These are phyloP conservation scores for Drosophila vallismaia DNA, from an alignment of 2,888 invertebrate genomes.

Conservation along the genomic window DNA sequence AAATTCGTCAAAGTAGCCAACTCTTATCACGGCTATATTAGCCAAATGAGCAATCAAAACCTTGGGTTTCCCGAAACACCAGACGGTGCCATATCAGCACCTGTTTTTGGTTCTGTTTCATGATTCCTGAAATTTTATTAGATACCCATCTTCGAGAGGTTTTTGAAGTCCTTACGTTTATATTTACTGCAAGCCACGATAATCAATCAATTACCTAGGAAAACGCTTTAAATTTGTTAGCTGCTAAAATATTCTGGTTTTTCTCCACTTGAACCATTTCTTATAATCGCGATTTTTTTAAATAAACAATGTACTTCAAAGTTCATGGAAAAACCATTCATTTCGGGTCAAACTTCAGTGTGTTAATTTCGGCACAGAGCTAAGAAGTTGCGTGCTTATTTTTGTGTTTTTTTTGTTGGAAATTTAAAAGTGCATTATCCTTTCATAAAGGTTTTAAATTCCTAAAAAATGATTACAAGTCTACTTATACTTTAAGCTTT, in stretches of 20 bases:
- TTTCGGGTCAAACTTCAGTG: not conserved
- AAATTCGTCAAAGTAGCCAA: not conserved
- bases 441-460: too few species aligned
- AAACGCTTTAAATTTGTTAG: conserved; percentile 10
- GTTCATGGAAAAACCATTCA: conserved; percentile 14
- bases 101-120: not conserved
- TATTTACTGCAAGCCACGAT: not conserved
- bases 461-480: too few species aligned
- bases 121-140: conserved; percentile 11
- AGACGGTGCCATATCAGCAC: conserved; percentile 14
- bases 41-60: conserved; percentile 27
- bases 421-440: not conserved
- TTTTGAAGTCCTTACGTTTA: not conserved
- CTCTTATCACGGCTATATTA: conserved; percentile 9
- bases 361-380: not conserved
- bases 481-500: too few species aligned
- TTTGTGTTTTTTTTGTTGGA: not conserved
- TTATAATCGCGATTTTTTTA: conserved; percentile 2
- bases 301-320: conserved; percentile 7
- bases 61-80: conserved; percentile 15
- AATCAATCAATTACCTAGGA: conserved; percentile 4
- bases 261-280: not conserved
- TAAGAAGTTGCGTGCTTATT: conserved; percentile 11
- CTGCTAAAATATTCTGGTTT: not conserved
- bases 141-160: conserved; percentile 21